Conservation (phyloP, 2,797 vertebrate species). For the Halcyon leucocephala region DNA sequence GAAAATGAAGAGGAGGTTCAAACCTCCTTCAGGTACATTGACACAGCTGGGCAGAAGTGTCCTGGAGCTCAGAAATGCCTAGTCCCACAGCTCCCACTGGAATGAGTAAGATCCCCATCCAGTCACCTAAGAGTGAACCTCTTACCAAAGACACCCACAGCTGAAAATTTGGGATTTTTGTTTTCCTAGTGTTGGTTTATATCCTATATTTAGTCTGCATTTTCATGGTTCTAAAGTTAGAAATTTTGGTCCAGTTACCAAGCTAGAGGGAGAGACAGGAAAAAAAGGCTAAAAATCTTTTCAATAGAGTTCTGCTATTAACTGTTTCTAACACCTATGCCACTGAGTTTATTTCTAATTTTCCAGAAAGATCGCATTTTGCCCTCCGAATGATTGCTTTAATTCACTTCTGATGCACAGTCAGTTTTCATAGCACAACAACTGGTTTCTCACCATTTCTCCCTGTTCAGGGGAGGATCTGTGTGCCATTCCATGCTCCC, state of each 20-base stretch:
- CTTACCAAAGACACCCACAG: slow-evolving; percentile 10
- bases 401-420: not conserved
- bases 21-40: not conserved
- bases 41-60: not conserved
- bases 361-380: not conserved
- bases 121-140: not conserved
- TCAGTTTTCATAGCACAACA: not conserved
- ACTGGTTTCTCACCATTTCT: slow-evolving; percentile 24
- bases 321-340: not conserved
- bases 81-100: not conserved
- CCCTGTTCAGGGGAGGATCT: not conserved
- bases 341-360: not conserved
- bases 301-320: not conserved
- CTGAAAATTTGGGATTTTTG: slow-evolving; percentile 8
- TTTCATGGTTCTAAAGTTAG: slow-evolving; percentile 22
- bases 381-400: not conserved
- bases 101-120: not conserved
- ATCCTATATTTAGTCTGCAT: slow-evolving; percentile 16
- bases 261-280: slow-evolving; percentile 4
- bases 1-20: not conserved
- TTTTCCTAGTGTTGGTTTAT: not conserved
- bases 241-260: not conserved
- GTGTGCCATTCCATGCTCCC: not conserved
- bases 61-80: not conserved
- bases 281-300: not conserved